Evolutionary conservation across 1,140 invertebrate genomes (phyloP), one percentile per base, ranked within the genome.

Genomic region (Drosophila pectinifera): DNA sequence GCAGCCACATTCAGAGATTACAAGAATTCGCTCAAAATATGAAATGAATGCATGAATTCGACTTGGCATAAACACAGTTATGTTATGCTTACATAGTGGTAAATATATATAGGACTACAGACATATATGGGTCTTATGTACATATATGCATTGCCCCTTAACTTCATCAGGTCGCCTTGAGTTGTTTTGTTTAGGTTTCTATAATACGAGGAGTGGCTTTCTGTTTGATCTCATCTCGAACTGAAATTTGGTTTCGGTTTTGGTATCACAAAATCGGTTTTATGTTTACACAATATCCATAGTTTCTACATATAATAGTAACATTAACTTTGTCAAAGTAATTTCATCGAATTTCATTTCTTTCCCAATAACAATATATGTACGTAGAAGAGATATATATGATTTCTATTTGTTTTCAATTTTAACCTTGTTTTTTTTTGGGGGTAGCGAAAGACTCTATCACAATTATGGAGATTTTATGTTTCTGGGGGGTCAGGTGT

Each of bases 401-500:
- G 24, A 57, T 43, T 55, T 31, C n/a, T 22, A n/a, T 62, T 36
- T 61, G 38, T 46, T 31, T 42, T 70, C 36, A 34, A 28, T 57
- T 54, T 64, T 58, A 36, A 62, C 51, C 61, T 57, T n/a, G n/a
- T 56, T 36, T 61, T 39, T 57, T 70, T 57, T 76, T 54, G 18
- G 20, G 49, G 57, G 72, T 80, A 80, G 64, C 73, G 78, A 81
- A 77, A 81, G 61, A 81, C 75, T 51, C 48, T 86, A 86, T 86
- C 83, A 86, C 83, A 86, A 73, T 88, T 83, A 79, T 70, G 74
- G 70, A 86, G 76, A 65, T 83, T 88, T 83, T 5, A 56, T 31
- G 28, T 69, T 75, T 65, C 48, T 64, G 46, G 56, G 41, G 51
- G 56, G 55, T 55, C 51, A 49, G 31, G 16, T 31, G 80, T 14